Evolutionary conservation across 2,888 invertebrate genomes (phyloP).

Genomic region (Phania funesta): DNA sequence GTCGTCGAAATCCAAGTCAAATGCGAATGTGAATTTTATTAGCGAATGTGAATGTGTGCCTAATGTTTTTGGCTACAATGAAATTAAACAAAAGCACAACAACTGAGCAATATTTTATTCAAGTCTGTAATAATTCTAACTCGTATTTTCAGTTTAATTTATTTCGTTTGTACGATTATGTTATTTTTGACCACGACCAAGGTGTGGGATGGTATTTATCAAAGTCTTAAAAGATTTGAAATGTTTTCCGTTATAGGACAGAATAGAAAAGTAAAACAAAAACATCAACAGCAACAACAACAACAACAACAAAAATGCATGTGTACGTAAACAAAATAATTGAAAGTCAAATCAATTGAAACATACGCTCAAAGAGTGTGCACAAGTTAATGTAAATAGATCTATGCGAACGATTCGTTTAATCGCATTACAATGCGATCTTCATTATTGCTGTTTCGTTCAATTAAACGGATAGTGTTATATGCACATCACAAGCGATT

Average conservation of each 20-base stretch:
- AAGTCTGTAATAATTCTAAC: constrained; percentile 54
- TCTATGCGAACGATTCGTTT: no score
- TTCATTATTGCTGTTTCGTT: no score
- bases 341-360: neutral
- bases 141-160: constrained; percentile 22
- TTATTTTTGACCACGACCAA: constrained; percentile 63
- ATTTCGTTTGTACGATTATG: constrained; percentile 46
- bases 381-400: neutral
- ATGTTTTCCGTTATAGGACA: constrained; percentile 64
- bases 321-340: neutral
- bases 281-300: constrained; percentile 20
- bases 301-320: constrained; percentile 12
- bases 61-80: constrained; percentile 26
- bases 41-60: constrained; percentile 10
- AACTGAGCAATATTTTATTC: constrained; percentile 56
- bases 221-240: constrained; percentile 68
- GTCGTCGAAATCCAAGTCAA: constrained; percentile 45
- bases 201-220: constrained; percentile 71
- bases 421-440: no score
- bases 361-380: neutral
- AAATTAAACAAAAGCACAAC: constrained; percentile 1
- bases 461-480: no score
- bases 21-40: constrained; percentile 24
- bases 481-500: no score
- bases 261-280: no score